Evolutionary conservation across 2,113 vertebrate genomes (phyloP), one percentile per base, ranked within the genome.

Genomic region (Eclectus roratus): DNA sequence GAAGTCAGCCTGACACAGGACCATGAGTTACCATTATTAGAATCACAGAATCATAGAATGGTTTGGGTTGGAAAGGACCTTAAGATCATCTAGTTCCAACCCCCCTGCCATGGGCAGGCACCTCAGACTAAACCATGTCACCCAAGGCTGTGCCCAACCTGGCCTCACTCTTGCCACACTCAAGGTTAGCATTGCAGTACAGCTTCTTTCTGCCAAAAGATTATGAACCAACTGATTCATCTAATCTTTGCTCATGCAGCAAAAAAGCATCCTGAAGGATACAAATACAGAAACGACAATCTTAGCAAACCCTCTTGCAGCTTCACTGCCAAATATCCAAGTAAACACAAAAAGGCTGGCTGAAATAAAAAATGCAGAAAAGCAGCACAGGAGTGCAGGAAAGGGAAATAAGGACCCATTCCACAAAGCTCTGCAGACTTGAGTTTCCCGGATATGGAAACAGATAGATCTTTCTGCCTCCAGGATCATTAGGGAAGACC

Each of bases 121-220:
- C 18, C 44, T 46, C 44, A 9, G 18, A 46, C 44, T 46, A 46
- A 46, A 46, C 44, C 44, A 46, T 46, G 18, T 19, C 19, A 46
- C 44, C 19, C 18, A 20, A 46, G 44, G 44, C 18, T 46, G 18
- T 46, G 44, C 19, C 44, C 44, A 46, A 19, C 19, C 44, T 46
- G 44, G 44, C 44, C 44, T 46, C 44, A 46, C 44, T 50, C 17
- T 63, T 9, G 2, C 37, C 20, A 58, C 14, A 5, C 28, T 50
- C 35, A n/a, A n/a, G 16, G 19, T 66, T 4, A 25, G 28, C 9
- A 24, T 50, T 0, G 0, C 47, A 39, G 41, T 11, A 35, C 52
- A 49, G 53, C 46, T 84, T 73, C 46, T 41, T 50, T 73, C 68
- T 55, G 35, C 21, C 60, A 29, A 79, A 55, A 27, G n/a, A 13